Evolutionary conservation across 2,888 invertebrate species (phyloP).

Genomic region (Lapara coniferarum): DNA sequence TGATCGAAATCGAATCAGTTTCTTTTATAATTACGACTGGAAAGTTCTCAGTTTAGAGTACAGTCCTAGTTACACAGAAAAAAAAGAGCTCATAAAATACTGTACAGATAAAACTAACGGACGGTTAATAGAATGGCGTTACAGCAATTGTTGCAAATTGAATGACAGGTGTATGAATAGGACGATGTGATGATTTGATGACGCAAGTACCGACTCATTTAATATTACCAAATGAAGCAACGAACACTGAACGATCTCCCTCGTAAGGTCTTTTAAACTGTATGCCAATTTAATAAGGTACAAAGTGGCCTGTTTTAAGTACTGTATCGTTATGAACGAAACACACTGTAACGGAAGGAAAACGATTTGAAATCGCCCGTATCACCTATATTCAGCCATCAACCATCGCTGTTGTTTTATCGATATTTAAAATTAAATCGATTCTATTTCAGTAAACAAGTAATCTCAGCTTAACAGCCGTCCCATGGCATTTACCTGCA

Average conservation of each 20-base stretch:
- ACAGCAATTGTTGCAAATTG: slow-evolving; percentile 36
- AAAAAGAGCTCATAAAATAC: slow-evolving; percentile 23
- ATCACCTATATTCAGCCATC: slow-evolving; percentile 7
- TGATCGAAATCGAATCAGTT: neutral
- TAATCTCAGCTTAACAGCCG: neutral
- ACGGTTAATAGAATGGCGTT: slow-evolving; percentile 27
- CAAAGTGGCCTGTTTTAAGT: slow-evolving; percentile 10
- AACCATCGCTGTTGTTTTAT: slow-evolving; percentile 7
- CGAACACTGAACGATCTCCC: slow-evolving; percentile 24
- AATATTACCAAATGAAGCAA: slow-evolving; percentile 41
- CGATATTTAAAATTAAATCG: slow-evolving; percentile 13
- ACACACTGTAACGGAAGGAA: slow-evolving; percentile 13
- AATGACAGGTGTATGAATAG: slow-evolving; percentile 55
- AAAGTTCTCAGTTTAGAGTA: slow-evolving; percentile 7
- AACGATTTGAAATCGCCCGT: slow-evolving; percentile 20
- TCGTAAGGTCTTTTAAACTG: slow-evolving; percentile 10
- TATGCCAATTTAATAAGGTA: slow-evolving; percentile 17
- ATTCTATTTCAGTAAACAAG: slow-evolving; percentile 4
- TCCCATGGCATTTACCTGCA: neutral
- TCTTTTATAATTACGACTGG: slow-evolving; percentile 8
- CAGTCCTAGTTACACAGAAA: slow-evolving; percentile 18
- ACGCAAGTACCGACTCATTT: slow-evolving; percentile 50
- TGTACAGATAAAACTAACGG: slow-evolving; percentile 30
- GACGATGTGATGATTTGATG: slow-evolving; percentile 46
- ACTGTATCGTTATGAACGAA: neutral